Base-by-base conservation (phyloP, 2,888 invertebrate species). In the Orthonevra nobilis region DNA sequence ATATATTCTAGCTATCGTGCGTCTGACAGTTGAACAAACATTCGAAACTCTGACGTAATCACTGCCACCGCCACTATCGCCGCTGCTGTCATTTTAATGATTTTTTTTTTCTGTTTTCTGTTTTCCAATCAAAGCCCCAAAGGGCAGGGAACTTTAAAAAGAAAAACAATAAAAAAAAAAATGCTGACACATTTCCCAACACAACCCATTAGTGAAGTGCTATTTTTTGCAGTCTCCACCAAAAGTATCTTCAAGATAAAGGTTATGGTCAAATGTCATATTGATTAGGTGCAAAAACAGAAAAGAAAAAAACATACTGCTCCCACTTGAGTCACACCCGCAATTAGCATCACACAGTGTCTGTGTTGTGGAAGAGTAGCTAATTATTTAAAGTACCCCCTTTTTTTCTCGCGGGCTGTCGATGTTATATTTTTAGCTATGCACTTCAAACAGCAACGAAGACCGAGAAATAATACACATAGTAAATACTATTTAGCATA, bases 241-340 rank as follows among this genome's bases (percentile, higher is more conserved):
- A n/a, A 7, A 36, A 26, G 23, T 32, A 44, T 52, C 34, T 50
- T 58, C 48, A 63, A 72, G 72, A 72, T 63, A 73, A 66, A 77
- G 77, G 64, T 77, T 66, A 77, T 54, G 70, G 77, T 14, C 77
- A 66, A 60, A 72, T 77, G 77, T 63, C 77, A 72, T 32, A 60
- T 60, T 77, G 72, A 70, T 72, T 77, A 72, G 70, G 42, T 64
- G 72, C 63, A 70, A 75, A 70, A 63, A 44, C 15, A 12, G 7
- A 4, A 32, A 48, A 38, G 19, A 48, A 36, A 20, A 26, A 42
- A 7, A 48, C n/a, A 34, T 10, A 40, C 26, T 36, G 20, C 50
- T 56, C 36, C 32, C 30, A 52, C 63, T 64, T 64, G 70, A 77
- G 64, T 77, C 77, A 77, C 72, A 77, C 64, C 77, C 77, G 72